These are phyloP conservation scores for Dorcus parallelipipedus DNA, from an alignment of 2,888 invertebrate species.

Conservation along the genomic window DNA sequence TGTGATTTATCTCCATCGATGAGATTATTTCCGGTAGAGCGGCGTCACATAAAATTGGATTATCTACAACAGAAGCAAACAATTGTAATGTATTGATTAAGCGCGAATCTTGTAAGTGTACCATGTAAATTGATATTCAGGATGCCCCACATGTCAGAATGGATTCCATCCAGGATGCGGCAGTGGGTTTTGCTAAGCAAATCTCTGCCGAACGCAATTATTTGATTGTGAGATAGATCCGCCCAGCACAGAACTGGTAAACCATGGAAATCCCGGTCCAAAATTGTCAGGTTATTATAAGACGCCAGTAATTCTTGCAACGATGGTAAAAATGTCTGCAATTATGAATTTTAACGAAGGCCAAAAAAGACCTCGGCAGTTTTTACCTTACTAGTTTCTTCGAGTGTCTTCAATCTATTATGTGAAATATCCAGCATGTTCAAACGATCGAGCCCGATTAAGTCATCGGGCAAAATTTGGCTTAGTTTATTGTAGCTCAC, in stretches of 20 bases:
- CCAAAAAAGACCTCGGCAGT: background rate
- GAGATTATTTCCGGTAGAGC: slow-evolving; percentile 67
- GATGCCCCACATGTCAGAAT: slow-evolving; percentile 55
- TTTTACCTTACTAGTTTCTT: slow-evolving; percentile 77
- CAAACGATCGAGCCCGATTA: slow-evolving; percentile 73
- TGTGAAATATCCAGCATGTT: slow-evolving; percentile 73
- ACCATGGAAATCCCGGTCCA: slow-evolving; percentile 80
- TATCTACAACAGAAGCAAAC: slow-evolving; percentile 59
- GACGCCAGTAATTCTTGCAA: slow-evolving; percentile 74
- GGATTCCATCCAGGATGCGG: slow-evolving; percentile 76
- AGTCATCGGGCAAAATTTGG: slow-evolving; percentile 71
- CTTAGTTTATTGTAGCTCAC: slow-evolving; percentile 73
- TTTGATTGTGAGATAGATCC: slow-evolving; percentile 74
- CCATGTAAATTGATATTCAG: slow-evolving; percentile 79
- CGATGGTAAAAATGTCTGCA: slow-evolving; percentile 74
- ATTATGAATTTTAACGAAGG: slow-evolving; percentile 25
- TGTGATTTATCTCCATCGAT: slow-evolving; percentile 68
- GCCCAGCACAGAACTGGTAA: slow-evolving; percentile 77
- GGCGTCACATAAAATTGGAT: slow-evolving; percentile 77
- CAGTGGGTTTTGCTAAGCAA: slow-evolving; percentile 78
- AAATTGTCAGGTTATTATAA: slow-evolving; percentile 69
- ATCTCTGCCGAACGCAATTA: slow-evolving; percentile 68
- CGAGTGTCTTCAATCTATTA: slow-evolving; percentile 72
- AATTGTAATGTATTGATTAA: background rate
- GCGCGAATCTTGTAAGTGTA: slow-evolving; percentile 45